These are phyloP conservation scores for Drosophila hydei DNA, from an alignment of 1,140 invertebrate species.

Conservation along the genomic window DNA sequence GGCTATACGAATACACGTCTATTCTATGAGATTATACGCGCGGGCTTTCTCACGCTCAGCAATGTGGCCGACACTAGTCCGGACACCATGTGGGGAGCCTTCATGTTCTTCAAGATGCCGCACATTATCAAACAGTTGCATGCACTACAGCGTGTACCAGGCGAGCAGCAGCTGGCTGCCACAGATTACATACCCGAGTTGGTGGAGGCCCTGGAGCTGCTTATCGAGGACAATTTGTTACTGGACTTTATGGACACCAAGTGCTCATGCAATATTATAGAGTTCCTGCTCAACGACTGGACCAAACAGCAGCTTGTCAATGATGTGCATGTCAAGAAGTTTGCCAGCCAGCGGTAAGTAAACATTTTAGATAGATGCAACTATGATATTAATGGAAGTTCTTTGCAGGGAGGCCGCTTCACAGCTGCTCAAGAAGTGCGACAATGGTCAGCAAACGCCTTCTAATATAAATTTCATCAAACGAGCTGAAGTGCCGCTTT, in stretches of 20 bases:
- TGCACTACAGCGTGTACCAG: constrained; percentile 83
- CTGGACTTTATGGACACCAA: constrained; percentile 95
- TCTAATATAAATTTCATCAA: constrained; percentile 92
- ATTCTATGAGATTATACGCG: constrained; percentile 94
- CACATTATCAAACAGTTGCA: constrained; percentile 90
- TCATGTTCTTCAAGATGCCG: constrained; percentile 95
- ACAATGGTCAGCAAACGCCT: constrained; percentile 86
- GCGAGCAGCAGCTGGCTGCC: constrained; percentile 55
- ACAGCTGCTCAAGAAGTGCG: constrained; percentile 86
- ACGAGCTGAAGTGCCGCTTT: constrained; percentile 93
- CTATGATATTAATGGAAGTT: neutral
- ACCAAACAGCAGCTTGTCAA: constrained; percentile 91
- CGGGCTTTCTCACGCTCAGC: constrained; percentile 93
- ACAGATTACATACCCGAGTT: constrained; percentile 89
- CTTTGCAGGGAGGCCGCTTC: constrained; percentile 59
- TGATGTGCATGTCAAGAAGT: constrained; percentile 90
- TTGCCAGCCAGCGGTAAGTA: constrained; percentile 88
- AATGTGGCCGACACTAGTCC: constrained; percentile 88
- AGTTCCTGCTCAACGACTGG: constrained; percentile 92
- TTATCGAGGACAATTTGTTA: constrained; percentile 92
- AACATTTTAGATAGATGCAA: neutral
- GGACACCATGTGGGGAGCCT: constrained; percentile 96
- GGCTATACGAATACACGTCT: constrained; percentile 88
- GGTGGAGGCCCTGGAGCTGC: constrained; percentile 91
- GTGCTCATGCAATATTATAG: constrained; percentile 93